Evolutionary conservation across 2,888 invertebrate species (phyloP).

Genomic region (Drosophila melanocephala): DNA sequence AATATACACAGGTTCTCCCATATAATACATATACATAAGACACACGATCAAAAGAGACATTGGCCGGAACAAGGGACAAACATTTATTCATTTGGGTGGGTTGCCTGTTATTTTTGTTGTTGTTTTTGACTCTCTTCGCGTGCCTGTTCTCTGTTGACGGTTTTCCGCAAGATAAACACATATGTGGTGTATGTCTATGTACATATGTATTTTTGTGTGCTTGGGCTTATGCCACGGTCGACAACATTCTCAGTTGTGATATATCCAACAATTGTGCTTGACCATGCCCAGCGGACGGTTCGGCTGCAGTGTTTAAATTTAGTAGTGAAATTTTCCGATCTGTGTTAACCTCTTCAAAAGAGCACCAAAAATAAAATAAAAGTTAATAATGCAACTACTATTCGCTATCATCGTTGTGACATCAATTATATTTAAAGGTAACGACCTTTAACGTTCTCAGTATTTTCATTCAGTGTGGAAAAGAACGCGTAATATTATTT

Average conservation of each 20-base stretch:
- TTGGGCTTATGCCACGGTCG: constrained; percentile 34
- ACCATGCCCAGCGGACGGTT: constrained; percentile 61
- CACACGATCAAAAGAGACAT: constrained; percentile 47
- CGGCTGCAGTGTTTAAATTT: constrained; percentile 30
- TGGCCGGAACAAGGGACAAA: constrained; percentile 37
- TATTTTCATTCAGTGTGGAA: not conserved
- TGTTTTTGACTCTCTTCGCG: constrained; percentile 45
- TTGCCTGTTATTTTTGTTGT: constrained; percentile 24
- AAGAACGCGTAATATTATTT: constrained; percentile 14
- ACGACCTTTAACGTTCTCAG: not conserved
- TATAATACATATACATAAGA: constrained; percentile 5
- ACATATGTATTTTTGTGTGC: not conserved
- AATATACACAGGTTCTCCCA: constrained; percentile 32
- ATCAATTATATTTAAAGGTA: constrained; percentile 48
- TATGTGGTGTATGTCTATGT: not conserved
- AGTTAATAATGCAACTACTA: constrained; percentile 50
- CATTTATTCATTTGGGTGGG: constrained; percentile 48
- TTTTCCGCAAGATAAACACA: constrained; percentile 20
- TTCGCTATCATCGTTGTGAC: constrained; percentile 49
- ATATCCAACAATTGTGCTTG: constrained; percentile 60
- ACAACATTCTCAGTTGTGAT: constrained; percentile 59
- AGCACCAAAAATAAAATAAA: constrained; percentile 22
- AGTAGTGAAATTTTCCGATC: constrained; percentile 49
- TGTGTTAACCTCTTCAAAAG: constrained; percentile 30
- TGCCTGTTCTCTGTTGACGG: constrained; percentile 49